Conservation (phyloP, 2,113 vertebrate genomes). For the Scopus umbretta region DNA sequence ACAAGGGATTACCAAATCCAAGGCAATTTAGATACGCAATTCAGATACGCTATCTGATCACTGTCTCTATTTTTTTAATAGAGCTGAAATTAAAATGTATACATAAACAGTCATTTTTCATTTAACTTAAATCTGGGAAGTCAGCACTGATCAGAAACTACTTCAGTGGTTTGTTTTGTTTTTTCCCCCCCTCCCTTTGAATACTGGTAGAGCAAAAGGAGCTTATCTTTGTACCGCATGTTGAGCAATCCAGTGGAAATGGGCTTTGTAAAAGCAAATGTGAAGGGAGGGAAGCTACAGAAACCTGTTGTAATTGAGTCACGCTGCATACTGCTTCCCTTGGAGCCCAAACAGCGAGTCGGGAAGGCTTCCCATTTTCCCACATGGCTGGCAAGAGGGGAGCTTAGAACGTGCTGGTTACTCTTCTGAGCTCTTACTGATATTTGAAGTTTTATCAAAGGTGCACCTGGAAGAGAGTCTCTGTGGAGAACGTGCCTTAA, state of each 20-base stretch:
- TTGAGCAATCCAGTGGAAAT: conserved; percentile 6
- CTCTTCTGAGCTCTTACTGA: neutral
- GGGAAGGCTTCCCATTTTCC: neutral
- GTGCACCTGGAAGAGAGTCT: neutral
- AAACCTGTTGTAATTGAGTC: conserved; percentile 16
- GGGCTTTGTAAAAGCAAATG: neutral
- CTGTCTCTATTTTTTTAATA: neutral
- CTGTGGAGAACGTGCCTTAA: neutral
- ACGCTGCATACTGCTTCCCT: neutral
- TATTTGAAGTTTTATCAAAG: neutral
- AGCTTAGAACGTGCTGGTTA: neutral
- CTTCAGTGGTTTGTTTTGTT: neutral
- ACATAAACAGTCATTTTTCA: neutral
- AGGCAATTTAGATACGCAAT: neutral
- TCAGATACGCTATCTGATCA: neutral
- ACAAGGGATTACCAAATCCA: neutral
- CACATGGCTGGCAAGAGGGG: neutral
- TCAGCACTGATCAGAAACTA: neutral
- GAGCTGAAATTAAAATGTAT: neutral
- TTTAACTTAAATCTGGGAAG: neutral
- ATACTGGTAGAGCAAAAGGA: neutral
- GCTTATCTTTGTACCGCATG: neutral
- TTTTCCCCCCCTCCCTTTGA: neutral
- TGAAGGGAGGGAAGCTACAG: conserved; percentile 6
- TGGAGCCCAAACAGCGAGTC: neutral